Evolutionary conservation across 2,797 vertebrate genomes (phyloP), one percentile per base, ranked within the genome.

Genomic region (Serranus cabrilla): DNA sequence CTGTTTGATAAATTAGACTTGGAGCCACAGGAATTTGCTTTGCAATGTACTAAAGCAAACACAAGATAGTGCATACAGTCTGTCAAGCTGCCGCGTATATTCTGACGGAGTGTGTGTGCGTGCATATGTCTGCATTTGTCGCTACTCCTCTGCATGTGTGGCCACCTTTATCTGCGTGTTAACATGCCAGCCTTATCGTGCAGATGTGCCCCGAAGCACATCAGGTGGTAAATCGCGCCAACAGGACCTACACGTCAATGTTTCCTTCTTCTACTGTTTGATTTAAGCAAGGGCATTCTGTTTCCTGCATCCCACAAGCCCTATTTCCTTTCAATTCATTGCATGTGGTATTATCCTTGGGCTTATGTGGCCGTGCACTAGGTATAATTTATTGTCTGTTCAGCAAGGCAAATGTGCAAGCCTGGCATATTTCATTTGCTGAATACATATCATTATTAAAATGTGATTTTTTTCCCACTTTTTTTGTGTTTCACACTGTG

Each of bases 311-410:
- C 88, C 84, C 82, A 76, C 77, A 85, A 92, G 85, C 79, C 83
- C 74, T 31, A 79, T 90, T 94, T 87, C 76, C 79, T 87, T 85
- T 86, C 82, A 83, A 89, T 85, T 88, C 79, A 87, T 83, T 87
- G 87, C 81, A 76, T 79, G 76, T 78, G 81, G 87, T 87, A 88
- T 93, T 92, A 94, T 94, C 92, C 90, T 83, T 88, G 86, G 85
- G 92, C 90, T 94, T 91, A 88, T 86, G 87, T 89, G 76, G 84
- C 74, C 20, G 66, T 58, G 75, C 58, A 76, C 78, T 74, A 91
- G 85, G 85, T 91, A 93, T 93, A 94, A 95, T 95, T 94, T 95
- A 95, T 91, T 93, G 91, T 95, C 93, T 93, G 91, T 92, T 95
- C 94, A 95, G 94, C 94, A 92, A 88, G 81, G 87, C 90, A 92